phyloP scores from a whole-genome alignment of 1,140 invertebrate genomes.

The Uloborus diversus region DNA sequence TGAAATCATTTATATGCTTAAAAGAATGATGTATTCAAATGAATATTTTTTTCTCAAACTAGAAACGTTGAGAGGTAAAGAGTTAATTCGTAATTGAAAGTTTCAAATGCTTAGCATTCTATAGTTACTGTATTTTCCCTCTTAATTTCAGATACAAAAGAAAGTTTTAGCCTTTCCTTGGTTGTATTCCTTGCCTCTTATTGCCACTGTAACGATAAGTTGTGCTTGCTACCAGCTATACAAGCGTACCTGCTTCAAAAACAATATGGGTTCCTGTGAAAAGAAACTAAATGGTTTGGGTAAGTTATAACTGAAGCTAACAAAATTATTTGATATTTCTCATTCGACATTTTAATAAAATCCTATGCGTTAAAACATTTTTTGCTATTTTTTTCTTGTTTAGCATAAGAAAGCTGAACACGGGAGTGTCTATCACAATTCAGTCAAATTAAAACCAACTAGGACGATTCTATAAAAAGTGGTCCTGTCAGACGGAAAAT shows the following conservation, averaged over 20 bases:
- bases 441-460: neutral
- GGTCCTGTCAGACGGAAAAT: neutral
- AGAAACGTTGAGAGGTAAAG: too few relatives aligned
- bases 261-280: slow-evolving; percentile 30
- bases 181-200: slow-evolving; percentile 50
- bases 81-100: too few relatives aligned
- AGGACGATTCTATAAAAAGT: neutral
- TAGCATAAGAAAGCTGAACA: neutral
- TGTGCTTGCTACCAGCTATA: slow-evolving; percentile 53
- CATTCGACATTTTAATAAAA: neutral
- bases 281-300: slow-evolving; percentile 45
- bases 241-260: slow-evolving; percentile 48
- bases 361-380: neutral
- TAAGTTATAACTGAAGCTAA: neutral
- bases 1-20: too few relatives aligned
- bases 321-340: neutral
- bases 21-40: too few relatives aligned
- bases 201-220: slow-evolving; percentile 44
- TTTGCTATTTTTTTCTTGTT: neutral
- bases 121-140: too few relatives aligned
- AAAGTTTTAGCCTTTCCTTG: slow-evolving; percentile 50
- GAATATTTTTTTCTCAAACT: too few relatives aligned
- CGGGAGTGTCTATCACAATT: neutral
- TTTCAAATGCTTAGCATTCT: too few relatives aligned
- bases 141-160: slow-evolving; percentile 41